Evolutionary conservation across 1,140 invertebrate genomes (phyloP), one percentile per base, ranked within the genome.

Genomic region (Tachypleus tridentatus): DNA sequence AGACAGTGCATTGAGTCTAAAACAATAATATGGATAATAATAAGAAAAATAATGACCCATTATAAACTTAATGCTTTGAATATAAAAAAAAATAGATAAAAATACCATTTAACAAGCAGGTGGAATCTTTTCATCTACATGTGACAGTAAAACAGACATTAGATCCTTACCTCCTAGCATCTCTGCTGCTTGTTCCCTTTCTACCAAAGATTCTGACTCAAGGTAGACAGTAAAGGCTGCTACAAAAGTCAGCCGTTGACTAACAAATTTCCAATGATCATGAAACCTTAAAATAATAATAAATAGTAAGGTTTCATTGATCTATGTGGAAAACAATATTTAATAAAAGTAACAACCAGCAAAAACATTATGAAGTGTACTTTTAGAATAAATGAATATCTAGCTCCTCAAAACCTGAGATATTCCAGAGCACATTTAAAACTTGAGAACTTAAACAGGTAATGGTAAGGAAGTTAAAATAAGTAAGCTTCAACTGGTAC

Each of bases 251-350:
- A 92, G 79, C 58, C 86, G 80, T 72, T 94, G 90, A 0, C 86
- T 91, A 66, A 86, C 84, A 75, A 83, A 87, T 57, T 85, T 81
- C 91, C 91, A 95, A 67, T 89, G 87, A 71, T 95, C 91, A 73
- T 92, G 84, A 73, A 85, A 91, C 71, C 89, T 79, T 63, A 60
- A 73, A 57, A 49, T 57, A 11, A 53, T 29, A 60, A 9, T 29
- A 29, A 29, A 29, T 1, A 29, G 29, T 29, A 29, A 29, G 29
- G 29, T 29, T 29, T 29, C 29, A 2, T 29, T 29, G 29, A 29
- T 29, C 29, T 29, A 29, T 29, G 29, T 29, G 29, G 29, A 29
- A 29, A 29, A 29, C 29, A 29, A 29, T 29, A 29, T 29, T 29
- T 29, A 29, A 29, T 29, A 29, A 29, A 29, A 29, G 29, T 29